Evolutionary conservation across 2,113 vertebrate genomes (phyloP), one percentile per base, ranked within the genome.

Genomic region (Euleptes europaea): DNA sequence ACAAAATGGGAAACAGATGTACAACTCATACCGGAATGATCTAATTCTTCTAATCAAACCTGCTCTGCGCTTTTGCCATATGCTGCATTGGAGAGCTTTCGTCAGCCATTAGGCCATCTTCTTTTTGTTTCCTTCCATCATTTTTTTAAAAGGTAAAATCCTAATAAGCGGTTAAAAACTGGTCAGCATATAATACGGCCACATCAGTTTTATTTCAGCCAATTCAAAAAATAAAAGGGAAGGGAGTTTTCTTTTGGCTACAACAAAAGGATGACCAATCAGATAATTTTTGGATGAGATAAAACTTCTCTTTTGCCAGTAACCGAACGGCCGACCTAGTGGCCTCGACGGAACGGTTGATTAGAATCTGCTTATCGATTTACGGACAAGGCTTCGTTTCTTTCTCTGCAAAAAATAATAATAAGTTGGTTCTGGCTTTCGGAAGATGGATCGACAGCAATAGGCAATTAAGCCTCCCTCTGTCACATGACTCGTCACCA

Each of bases 401-500:
- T 89, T 88, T 75, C 82, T 91, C 93, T 89, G 87, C 28, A 83
- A 78, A 90, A 91, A 88, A 91, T 71, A 78, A 90, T 90, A 88
- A 91, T 71, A 28, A 57, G 54, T 60, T 63, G 8, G 63, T 86
- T 92, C 90, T 90, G 84, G 77, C 91, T 93, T 91, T 57, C 75
- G 81, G 82, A 91, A 86, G 88, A 93, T 42, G 38, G 89, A 93
- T 28, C 78, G 85, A 73, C 86, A 92, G 84, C 74, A 90, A 60
- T 92, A 90, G 91, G 93, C 91, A 89, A 92, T 93, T 87, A 89
- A 35, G 84, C 87, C 90, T 84, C 73, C 84, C 87, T 84, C 90
- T 84, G 1, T 86, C 85, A 40, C 70, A 78, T 93, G 78, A 72
- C 87, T 81, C 87, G 78, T 86, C 82, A 84, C 91, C 92, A 94